Percentiles rank a stretch among this genome's conserved stretches.
Evolutionary conservation across 2,797 vertebrate species (phyloP).

Genomic region (Heliangelus exortis): DNA sequence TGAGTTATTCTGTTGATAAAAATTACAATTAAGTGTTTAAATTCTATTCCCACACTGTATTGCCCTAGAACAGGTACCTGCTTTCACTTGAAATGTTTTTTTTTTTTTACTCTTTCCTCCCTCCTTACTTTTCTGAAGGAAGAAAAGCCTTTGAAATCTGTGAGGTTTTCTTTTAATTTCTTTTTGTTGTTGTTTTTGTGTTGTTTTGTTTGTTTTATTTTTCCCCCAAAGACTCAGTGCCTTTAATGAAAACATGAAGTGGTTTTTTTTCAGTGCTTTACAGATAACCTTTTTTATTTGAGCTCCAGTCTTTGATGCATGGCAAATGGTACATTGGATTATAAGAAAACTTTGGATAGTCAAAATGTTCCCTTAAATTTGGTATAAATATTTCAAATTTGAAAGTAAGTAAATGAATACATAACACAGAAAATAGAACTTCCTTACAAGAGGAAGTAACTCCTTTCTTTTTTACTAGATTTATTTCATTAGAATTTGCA

Average conservation of each 20-base stretch:
- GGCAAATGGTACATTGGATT: not conserved
- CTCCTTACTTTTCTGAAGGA: not conserved
- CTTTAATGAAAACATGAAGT: not conserved
- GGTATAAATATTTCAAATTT: not conserved
- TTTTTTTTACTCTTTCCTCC: accelerated
- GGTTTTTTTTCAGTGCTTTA: not conserved
- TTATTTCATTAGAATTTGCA: not conserved
- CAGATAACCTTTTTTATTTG: not conserved
- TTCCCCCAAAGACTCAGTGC: not conserved
- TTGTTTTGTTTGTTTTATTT: too few relatives aligned
- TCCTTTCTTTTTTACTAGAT: not conserved
- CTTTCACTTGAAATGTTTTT: not conserved
- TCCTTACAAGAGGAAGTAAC: not conserved
- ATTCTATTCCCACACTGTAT: not conserved
- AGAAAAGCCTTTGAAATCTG: constrained; percentile 10
- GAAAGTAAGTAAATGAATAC: not conserved
- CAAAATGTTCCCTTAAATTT: not conserved
- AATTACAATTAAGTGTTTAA: constrained; percentile 49
- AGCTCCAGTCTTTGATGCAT: not conserved
- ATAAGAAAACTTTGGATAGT: not conserved
- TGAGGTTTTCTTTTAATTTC: not conserved
- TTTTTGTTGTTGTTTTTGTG: not conserved
- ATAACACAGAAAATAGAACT: not conserved
- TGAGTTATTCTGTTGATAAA: constrained; percentile 25
- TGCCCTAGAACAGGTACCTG: constrained; percentile 8